phyloP scores from a whole-genome alignment of 37 sponge, comb jelly and placozoan species.

The Chondrosia reniformis region DNA sequence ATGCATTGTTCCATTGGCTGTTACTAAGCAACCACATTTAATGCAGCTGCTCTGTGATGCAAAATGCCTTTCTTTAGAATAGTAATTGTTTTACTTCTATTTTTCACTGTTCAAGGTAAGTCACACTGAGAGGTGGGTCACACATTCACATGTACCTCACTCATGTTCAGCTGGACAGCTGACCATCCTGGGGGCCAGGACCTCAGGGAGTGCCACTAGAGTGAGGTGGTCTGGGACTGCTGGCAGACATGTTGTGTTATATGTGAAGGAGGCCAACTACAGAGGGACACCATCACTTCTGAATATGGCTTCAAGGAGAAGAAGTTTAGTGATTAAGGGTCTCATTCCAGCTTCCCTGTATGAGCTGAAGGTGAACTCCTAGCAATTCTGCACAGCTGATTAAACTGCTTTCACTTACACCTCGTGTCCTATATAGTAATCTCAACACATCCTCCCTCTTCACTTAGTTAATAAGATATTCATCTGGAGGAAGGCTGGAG shows the following conservation, averaged over 20 bases:
- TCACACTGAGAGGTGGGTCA: too few relatives aligned
- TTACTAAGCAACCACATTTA: too few relatives aligned
- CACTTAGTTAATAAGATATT: conserved; percentile 37
- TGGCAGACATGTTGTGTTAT: too few relatives aligned
- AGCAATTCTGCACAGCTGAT: not conserved
- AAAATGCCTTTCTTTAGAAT: too few relatives aligned
- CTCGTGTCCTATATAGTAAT: not conserved
- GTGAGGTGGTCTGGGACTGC: conserved; percentile 31
- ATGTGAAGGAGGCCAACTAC: too few relatives aligned
- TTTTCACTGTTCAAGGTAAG: too few relatives aligned
- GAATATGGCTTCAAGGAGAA: not conserved
- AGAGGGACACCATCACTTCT: conserved; percentile 53
- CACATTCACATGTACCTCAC: too few relatives aligned
- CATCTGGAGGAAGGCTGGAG: conserved; percentile 1
- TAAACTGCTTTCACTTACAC: not conserved
- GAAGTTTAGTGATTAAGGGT: conserved; percentile 24
- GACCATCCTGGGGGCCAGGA: too few relatives aligned
- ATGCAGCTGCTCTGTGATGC: too few relatives aligned
- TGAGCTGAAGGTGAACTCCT: conserved; percentile 35
- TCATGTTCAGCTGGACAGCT: too few relatives aligned
- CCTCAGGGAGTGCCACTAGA: not conserved
- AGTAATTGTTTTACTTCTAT: too few relatives aligned
- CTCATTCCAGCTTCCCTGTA: conserved; percentile 39
- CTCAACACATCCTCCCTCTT: not conserved
- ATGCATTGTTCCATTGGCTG: too few relatives aligned